These are phyloP conservation scores for Elegia similella DNA, from an alignment of 2,888 invertebrate genomes.

Conservation along the genomic window DNA sequence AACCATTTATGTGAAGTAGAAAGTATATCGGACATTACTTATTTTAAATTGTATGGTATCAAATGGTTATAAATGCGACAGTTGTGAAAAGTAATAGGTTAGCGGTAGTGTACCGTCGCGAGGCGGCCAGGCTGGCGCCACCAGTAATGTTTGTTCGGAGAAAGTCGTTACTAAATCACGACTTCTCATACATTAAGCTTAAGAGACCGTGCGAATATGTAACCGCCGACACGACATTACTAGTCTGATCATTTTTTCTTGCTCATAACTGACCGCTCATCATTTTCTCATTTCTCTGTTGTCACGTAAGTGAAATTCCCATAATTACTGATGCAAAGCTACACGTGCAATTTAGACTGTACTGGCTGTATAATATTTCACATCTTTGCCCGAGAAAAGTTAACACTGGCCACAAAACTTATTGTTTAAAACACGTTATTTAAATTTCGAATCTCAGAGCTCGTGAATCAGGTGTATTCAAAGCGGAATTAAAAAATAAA, in stretches of 20 bases:
- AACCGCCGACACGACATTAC: conserved; percentile 49
- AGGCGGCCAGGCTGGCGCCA: conserved; percentile 48
- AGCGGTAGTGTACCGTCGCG: conserved; percentile 7
- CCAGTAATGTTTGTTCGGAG: conserved; percentile 65
- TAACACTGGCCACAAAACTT: not conserved
- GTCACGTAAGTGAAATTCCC: conserved; percentile 42
- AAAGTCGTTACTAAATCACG: conserved; percentile 71
- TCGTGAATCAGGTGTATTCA: not conserved
- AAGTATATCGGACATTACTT: not conserved
- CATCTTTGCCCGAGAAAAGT: conserved; percentile 13
- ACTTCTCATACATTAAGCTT: conserved; percentile 73
- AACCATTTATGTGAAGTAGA: not conserved
- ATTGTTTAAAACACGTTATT: conserved; percentile 10
- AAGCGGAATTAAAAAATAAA: conserved; percentile 22
- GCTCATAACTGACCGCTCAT: conserved; percentile 58
- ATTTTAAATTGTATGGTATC: not conserved
- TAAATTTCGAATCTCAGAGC: conserved; percentile 14
- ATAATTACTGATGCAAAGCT: conserved; percentile 35
- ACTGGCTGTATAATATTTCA: conserved; percentile 8
- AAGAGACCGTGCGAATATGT: conserved; percentile 69
- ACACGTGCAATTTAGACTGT: conserved; percentile 23
- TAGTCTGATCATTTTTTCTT: conserved; percentile 49
- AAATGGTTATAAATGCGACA: conserved; percentile 1
- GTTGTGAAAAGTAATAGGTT: conserved; percentile 10
- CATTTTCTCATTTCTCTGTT: conserved; percentile 61